Evolutionary conservation across 2,797 vertebrate genomes (phyloP).

Genomic region (Phyllotis vaccarum): DNA sequence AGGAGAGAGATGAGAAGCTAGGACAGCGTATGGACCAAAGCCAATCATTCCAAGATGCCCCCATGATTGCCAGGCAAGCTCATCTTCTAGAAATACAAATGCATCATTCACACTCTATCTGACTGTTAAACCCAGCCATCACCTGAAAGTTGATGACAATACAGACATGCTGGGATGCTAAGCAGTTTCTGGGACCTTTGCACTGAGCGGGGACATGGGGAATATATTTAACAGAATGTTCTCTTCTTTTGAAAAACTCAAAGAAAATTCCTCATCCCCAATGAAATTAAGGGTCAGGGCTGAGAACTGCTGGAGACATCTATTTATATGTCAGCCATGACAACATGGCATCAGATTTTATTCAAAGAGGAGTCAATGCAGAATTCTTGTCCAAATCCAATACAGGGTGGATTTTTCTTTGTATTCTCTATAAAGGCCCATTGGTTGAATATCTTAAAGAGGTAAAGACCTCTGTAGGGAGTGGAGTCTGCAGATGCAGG

Average conservation of each 20-base stretch:
- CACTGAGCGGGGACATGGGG: slow-evolving; percentile 11
- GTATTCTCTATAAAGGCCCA: neutral
- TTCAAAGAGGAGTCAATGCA: neutral
- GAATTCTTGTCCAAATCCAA: slow-evolving; percentile 35
- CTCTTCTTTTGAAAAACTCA: slow-evolving; percentile 39
- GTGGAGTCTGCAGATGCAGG: neutral
- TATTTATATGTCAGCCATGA: neutral
- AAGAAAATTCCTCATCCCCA: slow-evolving; percentile 65
- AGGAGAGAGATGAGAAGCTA: slow-evolving; percentile 85
- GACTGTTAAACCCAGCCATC: slow-evolving; percentile 43
- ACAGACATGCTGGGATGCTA: neutral
- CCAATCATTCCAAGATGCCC: slow-evolving; percentile 62
- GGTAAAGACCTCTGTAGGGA: neutral
- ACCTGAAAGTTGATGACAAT: slow-evolving; percentile 48
- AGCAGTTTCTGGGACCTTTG: slow-evolving; percentile 55
- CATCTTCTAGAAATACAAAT: slow-evolving; percentile 77
- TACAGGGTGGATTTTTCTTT: neutral
- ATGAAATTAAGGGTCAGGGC: neutral
- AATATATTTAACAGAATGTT: slow-evolving; percentile 26
- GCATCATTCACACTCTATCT: slow-evolving; percentile 63
- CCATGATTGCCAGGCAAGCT: slow-evolving; percentile 58
- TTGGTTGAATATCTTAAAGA: slow-evolving; percentile 27
- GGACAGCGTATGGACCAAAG: slow-evolving; percentile 82
- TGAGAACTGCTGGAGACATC: slow-evolving; percentile 29
- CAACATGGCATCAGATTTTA: slow-evolving; percentile 20